Base-by-base conservation (phyloP, 1,140 invertebrate species). In the Ridgeia piscesae region DNA sequence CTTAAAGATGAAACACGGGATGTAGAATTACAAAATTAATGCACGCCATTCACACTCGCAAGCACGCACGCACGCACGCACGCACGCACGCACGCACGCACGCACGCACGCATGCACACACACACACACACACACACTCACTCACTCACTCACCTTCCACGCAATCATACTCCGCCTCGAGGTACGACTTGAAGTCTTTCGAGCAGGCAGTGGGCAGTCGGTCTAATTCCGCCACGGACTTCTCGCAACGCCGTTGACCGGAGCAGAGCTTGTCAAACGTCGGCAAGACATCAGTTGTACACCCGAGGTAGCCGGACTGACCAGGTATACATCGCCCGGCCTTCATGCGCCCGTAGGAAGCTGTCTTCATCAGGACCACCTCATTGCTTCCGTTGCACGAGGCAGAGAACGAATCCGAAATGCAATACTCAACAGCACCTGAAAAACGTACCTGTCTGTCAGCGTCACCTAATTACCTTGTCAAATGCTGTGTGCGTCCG, bases 241-340 rank as follows among this genome's bases (percentile, higher is more conserved):
- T 33, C 11, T 89, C 58, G 91, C 93, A 93, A 42, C 89, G 33
- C 8, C 33, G n/a, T 14, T 91, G 91, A 34, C 93, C 93, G n/a
- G 91, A 92, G 48, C 93, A 93, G 35, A 88, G 92, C 31, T 35
- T 58, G 91, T 93, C 91, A 6, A 93, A 35, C 14, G 90, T 34
- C 27, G 2, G 33, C 91, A 91, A 33, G 35, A 93, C 93, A 50
- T 92, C 91, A 4, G 93, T 91, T 33, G 34, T 33, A 34, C 93
- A 93, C 34, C 93, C 93, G 91, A 93, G 21, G 91, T 93, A 93
- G 31, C 93, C 93, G 91, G 89, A 91, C n/a, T 48, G 92, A 27
- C 89, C 91, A 48, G 88, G n/a, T 6, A 93, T 89, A 42, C 93
- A 93, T 33, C 91, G 91, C 31, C 93, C 93, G 31, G 91, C 42